phyloP scores from a whole-genome alignment of 2,113 vertebrate species.

The Oncorhynchus keta region DNA sequence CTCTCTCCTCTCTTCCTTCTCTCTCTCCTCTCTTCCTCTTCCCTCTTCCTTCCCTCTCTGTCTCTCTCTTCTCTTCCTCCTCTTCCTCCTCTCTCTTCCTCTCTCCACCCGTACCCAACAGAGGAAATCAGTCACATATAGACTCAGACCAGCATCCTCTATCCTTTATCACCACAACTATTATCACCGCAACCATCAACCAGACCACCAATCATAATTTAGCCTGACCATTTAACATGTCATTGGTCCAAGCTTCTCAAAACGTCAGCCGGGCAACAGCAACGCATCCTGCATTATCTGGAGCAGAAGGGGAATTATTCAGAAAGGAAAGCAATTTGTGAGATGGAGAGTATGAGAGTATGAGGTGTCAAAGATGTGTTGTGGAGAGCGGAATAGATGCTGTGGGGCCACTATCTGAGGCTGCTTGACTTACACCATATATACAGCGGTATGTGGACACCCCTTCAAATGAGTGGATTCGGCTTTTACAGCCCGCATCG shows the following conservation, averaged over 20 bases:
- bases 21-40: no score
- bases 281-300: conserved; percentile 56
- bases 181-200: conserved; percentile 67
- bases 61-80: no score
- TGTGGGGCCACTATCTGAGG: no score
- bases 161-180: conserved; percentile 65
- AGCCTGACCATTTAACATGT: conserved; percentile 64
- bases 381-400: no score
- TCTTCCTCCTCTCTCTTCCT: not conserved
- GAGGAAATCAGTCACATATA: conserved; percentile 72
- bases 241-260: conserved; percentile 52
- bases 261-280: conserved; percentile 43
- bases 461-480: no score
- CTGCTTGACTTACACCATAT: no score
- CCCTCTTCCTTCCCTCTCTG: no score
- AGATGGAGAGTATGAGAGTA: conserved; percentile 23
- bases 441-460: no score
- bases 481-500: no score
- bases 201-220: conserved; percentile 60
- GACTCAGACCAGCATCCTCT: conserved; percentile 44
- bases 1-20: no score
- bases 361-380: conserved; percentile 50
- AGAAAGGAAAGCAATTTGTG: conserved; percentile 65
- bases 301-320: conserved; percentile 16
- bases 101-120: conserved; percentile 41